Evolutionary conservation across 2,888 invertebrate genomes (phyloP), one percentile per base, ranked within the genome.

Genomic region (Phengaris arion): DNA sequence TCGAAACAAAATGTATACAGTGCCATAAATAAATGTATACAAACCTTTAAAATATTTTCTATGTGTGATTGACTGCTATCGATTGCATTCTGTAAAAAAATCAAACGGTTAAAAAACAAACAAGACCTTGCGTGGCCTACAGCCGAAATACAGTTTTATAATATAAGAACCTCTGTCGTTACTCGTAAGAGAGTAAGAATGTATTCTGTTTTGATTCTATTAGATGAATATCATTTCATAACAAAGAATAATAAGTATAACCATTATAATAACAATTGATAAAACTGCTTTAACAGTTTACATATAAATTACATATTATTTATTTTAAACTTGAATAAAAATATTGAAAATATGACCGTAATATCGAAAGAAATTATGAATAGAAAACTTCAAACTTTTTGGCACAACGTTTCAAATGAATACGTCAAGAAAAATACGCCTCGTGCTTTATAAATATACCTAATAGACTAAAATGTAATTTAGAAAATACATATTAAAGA

Each of bases 21-120:
- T 6, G 6, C 4, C 3, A 5, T 46, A 69, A 69, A 48, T 45
- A 12, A 13, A 15, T 48, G 22, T 54, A 59, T 51, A 74, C 86
- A 88, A 87, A 96, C 96, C 94, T 95, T 96, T 84, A 96, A 91
- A 86, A 96, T 96, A 88, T 94, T 95, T 86, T 96, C 95, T 86
- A 96, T 94, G 82, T 92, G 94, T 80, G 94, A 93, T 81, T 94
- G 94, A 85, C 93, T 94, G 85, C 94, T 94, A 82, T 94, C 94
- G 82, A 93, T 91, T 81, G 88, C 83, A 82, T 85, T 89, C 94
- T 94, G 92, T 77, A 85, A 89, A 79, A 82, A 83, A 69, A 69
- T n/a, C 9, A 48, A 69, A 69, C 9, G 15, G 46, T 48, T 69
- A 48, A 48, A 22, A 82, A 81, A 81, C 78, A 81, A n/a, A 69